Evolutionary conservation across 2,797 vertebrate species (phyloP), one percentile per base, ranked within the genome.

Genomic region (Acanthurus tractus): DNA sequence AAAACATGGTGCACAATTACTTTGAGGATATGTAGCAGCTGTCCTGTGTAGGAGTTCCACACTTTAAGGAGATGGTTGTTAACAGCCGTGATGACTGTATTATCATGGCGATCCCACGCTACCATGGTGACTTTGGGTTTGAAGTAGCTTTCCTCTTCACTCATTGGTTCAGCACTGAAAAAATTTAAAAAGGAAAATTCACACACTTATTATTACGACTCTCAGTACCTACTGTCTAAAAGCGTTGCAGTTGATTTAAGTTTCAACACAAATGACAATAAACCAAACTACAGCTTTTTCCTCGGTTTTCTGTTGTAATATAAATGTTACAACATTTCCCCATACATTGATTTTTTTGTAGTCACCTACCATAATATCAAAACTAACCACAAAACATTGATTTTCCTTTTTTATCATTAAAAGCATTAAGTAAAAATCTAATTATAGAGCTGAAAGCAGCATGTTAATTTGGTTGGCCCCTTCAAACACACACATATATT

Each of bases 51-150:
- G 72, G 98, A 99, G 90, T 98, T 96, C 98, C 98, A 99, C 34
- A 99, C 98, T 96, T 99, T 99, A 79, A 99, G 96, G 69, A 98
- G 96, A 89, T 98, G 96, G 90, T 98, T 97, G 89, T 98, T 99
- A 78, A 98, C 97, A 66, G 98, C 98, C 4, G 98, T 99, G 84
- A 99, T 97, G 56, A 99, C 97, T 18, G 96, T 94, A 87, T 93
- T 95, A 90, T 99, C 98, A 67, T 98, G 96, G 29, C 96, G 95
- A 94, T 98, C 98, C 98, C 98, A 99, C 34, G 98, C 96, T 79
- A 99, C 98, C 98, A 99, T 99, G 56, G 98, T 99, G 66, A 99
- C 98, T 96, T 98, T 99, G 80, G 97, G 96, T 91, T 98, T 99
- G 91, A 97, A 97, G 89, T 96, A 97, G 82, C 91, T 96, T 58